These are phyloP conservation scores for Hydrozoanthus gracilis DNA, from an alignment of 92 coral and sea anemone genomes.

Conservation along the genomic window DNA sequence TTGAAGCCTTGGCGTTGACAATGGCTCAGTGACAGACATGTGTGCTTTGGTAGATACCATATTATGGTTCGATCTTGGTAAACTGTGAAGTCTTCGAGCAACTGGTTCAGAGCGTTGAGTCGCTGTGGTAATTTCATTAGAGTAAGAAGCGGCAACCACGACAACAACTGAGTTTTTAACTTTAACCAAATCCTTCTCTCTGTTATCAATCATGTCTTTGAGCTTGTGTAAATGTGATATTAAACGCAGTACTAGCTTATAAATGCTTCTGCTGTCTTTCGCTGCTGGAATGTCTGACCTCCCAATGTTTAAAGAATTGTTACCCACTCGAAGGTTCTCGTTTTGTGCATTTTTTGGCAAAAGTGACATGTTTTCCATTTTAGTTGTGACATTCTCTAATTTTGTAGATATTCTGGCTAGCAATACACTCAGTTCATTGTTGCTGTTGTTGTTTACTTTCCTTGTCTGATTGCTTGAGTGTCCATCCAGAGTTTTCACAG, in stretches of 20 bases:
- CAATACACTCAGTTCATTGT: not conserved
- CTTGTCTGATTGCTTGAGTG: not conserved
- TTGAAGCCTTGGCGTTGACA: slow-evolving; percentile 15
- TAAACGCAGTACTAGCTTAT: not conserved
- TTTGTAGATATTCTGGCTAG: slow-evolving; percentile 1
- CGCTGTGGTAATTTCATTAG: not conserved
- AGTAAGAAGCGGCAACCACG: not conserved
- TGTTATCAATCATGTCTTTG: not conserved
- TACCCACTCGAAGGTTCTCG: not conserved
- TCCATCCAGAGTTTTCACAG: not conserved
- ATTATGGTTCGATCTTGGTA: not conserved
- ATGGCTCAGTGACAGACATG: not conserved
- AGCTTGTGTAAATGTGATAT: slow-evolving; percentile 30
- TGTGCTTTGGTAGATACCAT: not conserved
- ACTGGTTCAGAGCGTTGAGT: not conserved
- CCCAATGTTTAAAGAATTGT: not conserved
- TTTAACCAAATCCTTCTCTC: not conserved
- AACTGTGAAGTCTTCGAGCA: not conserved
- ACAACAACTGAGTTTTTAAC: not conserved
- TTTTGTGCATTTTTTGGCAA: slow-evolving; percentile 18
- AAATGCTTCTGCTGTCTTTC: not conserved
- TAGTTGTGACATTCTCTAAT: slow-evolving; percentile 35
- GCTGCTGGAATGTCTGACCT: slow-evolving; percentile 29
- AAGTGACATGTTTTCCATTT: slow-evolving; percentile 30
- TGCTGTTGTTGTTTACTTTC: not conserved